phyloP scores from a whole-genome alignment of 2,888 invertebrate species.

The Cantharis rustica region DNA sequence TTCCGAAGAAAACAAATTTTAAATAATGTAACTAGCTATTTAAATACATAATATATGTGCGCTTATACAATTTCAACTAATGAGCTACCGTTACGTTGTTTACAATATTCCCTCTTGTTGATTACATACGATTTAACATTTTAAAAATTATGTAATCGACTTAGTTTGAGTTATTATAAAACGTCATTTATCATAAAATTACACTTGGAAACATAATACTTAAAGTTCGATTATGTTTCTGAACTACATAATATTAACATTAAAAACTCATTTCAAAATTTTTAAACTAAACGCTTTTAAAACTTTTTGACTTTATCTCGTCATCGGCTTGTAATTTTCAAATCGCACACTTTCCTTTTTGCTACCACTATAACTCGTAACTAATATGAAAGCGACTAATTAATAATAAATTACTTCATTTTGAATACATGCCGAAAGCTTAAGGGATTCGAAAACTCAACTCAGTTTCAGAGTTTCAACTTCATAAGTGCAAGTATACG shows the following conservation, averaged over 20 bases:
- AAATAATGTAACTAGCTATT: neutral
- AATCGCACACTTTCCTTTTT: neutral
- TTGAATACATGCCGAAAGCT: slow-evolving; percentile 36
- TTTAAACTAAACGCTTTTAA: slow-evolving; percentile 35
- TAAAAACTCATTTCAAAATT: slow-evolving; percentile 27
- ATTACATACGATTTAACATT: neutral
- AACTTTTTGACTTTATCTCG: slow-evolving; percentile 17
- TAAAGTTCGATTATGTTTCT: slow-evolving; percentile 37
- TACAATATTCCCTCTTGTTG: neutral
- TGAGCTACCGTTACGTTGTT: neutral
- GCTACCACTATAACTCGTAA: neutral
- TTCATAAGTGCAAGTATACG: slow-evolving; percentile 26
- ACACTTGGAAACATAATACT: slow-evolving; percentile 37
- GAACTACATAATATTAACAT: slow-evolving; percentile 28
- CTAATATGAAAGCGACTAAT: slow-evolving; percentile 24
- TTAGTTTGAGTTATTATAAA: slow-evolving; percentile 2
- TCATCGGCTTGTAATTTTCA: slow-evolving; percentile 5
- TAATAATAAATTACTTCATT: slow-evolving; percentile 37
- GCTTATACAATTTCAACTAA: neutral
- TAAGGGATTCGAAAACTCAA: slow-evolving; percentile 43
- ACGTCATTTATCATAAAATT: slow-evolving; percentile 31
- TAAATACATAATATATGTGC: neutral
- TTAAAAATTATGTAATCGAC: neutral
- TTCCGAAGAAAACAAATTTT: neutral
- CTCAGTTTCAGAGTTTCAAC: slow-evolving; percentile 43